phyloP scores from a whole-genome alignment of 2,888 invertebrate species.

The Metopia argyrocephala region DNA sequence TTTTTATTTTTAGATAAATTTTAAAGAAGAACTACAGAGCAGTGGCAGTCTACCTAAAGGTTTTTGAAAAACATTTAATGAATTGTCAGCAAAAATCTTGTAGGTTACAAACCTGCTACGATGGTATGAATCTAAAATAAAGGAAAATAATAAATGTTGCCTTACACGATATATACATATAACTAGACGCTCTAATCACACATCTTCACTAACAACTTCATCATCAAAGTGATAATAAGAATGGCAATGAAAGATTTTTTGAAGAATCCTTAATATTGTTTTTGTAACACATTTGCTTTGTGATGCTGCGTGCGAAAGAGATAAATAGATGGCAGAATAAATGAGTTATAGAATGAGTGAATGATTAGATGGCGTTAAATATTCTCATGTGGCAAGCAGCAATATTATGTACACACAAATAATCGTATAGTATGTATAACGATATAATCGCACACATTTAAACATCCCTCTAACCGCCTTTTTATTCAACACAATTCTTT shows the following conservation, averaged over 20 bases:
- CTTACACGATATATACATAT: background rate
- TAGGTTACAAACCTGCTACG: too few species aligned
- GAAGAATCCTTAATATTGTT: conserved; percentile 1
- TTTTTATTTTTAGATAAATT: conserved; percentile 11
- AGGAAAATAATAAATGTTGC: too few species aligned
- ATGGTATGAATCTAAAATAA: too few species aligned
- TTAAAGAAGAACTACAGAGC: background rate
- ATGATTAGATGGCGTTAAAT: background rate
- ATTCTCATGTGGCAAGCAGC: background rate
- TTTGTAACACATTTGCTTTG: background rate
- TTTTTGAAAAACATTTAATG: too few species aligned
- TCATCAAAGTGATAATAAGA: background rate
- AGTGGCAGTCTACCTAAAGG: too few species aligned
- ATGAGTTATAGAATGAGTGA: background rate
- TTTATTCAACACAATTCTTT: too few species aligned
- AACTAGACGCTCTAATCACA: conserved; percentile 3
- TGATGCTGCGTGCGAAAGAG: conserved; percentile 24
- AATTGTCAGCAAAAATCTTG: too few species aligned
- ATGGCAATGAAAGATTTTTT: conserved; percentile 16
- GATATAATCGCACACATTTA: background rate
- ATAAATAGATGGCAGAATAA: background rate
- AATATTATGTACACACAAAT: conserved; percentile 6
- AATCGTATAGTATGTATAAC: background rate
- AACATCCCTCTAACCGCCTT: background rate
- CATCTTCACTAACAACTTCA: background rate